These are phyloP conservation scores for Rynchops niger DNA, from an alignment of 2,113 vertebrate species.

Conservation along the genomic window DNA sequence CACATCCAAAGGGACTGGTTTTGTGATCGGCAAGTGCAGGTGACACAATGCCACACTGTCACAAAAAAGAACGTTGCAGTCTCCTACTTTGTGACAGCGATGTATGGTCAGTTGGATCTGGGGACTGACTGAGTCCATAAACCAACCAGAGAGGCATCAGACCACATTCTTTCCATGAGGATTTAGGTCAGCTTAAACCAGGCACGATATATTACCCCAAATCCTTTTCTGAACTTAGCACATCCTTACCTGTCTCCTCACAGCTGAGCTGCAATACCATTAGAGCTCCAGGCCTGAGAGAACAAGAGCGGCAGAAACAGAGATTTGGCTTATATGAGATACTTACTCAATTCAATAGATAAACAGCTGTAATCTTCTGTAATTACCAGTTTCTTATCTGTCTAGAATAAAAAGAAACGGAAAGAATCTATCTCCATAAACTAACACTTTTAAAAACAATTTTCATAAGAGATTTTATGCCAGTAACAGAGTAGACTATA, in stretches of 20 bases:
- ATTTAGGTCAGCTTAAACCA: background rate
- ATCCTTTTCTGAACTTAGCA: background rate
- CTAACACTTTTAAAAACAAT: background rate
- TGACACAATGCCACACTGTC: background rate
- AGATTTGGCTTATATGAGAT: background rate
- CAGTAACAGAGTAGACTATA: background rate
- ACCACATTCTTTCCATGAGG: background rate
- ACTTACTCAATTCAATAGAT: background rate
- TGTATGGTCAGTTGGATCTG: background rate
- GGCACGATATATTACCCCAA: background rate
- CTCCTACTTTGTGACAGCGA: background rate
- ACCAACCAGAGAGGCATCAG: background rate
- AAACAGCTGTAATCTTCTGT: background rate
- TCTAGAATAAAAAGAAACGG: background rate
- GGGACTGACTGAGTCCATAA: background rate
- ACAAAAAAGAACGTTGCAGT: background rate
- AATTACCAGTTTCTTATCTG: background rate
- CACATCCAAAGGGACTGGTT: background rate
- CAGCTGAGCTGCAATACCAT: background rate
- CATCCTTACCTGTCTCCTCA: background rate
- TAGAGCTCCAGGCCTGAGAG: background rate
- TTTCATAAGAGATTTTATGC: background rate
- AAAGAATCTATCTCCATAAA: background rate
- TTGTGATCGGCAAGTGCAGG: background rate
- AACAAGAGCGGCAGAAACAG: background rate